A percentile compares a stretch with the other conserved stretches of the same genome.
phyloP scores from a whole-genome alignment of 2,797 vertebrate species.

The Pangasius macronema region DNA sequence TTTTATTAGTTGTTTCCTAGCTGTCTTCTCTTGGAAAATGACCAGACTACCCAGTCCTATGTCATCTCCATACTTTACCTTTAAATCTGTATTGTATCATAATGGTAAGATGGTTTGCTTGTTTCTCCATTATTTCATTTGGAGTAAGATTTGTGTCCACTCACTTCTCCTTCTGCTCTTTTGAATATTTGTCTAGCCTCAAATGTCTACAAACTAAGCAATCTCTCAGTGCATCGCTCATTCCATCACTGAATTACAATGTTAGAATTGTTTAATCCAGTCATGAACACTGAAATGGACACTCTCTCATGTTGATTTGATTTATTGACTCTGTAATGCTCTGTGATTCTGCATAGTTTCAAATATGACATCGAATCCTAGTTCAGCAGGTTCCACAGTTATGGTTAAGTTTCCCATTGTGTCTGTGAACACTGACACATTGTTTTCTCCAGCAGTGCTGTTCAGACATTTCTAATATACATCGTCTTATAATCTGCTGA shows the following conservation, averaged over 20 bases:
- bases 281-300: background rate
- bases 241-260: background rate
- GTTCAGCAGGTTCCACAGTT: background rate
- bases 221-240: background rate
- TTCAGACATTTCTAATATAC: background rate
- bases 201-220: background rate
- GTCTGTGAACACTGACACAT: no score
- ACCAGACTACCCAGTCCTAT: no score
- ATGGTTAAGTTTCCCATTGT: no score
- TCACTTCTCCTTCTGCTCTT: background rate
- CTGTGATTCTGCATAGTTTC: background rate
- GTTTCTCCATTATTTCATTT: background rate
- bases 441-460: background rate
- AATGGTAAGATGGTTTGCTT: background rate
- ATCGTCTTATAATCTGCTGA: background rate
- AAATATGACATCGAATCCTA: background rate
- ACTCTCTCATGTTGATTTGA: background rate
- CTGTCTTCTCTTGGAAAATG: no score
- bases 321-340: constrained; percentile 1
- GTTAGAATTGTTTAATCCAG: background rate
- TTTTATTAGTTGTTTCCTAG: no score
- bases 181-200: background rate
- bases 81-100: background rate
- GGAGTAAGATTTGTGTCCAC: background rate
- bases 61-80: background rate